Conservation (phyloP, 2,797 vertebrate species). For the Nannoperca australis region DNA sequence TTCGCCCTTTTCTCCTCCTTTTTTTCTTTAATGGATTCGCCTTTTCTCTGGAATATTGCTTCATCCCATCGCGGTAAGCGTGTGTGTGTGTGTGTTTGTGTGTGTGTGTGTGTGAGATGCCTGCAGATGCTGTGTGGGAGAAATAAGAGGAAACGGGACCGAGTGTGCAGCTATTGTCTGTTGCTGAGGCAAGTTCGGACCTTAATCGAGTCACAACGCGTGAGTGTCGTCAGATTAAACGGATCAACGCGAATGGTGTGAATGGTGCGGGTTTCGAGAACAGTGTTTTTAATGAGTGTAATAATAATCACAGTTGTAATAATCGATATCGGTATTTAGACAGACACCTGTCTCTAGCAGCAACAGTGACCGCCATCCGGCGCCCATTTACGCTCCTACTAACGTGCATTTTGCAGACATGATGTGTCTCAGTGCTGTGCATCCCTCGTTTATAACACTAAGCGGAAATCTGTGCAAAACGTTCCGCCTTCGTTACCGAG, state of each 20-base stretch:
- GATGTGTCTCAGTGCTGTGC: not conserved
- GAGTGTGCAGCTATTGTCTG: slow-evolving; percentile 83
- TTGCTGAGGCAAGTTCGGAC: slow-evolving; percentile 76
- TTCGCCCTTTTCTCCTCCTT: slow-evolving; percentile 9
- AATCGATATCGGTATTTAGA: slow-evolving; percentile 52
- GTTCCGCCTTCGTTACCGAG: slow-evolving; percentile 41
- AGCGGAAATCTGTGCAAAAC: slow-evolving; percentile 24
- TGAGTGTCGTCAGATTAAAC: not conserved
- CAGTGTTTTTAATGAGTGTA: slow-evolving; percentile 11
- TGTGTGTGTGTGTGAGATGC: slow-evolving; percentile 52
- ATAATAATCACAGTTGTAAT: too few relatives aligned
- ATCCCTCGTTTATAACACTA: too few relatives aligned
- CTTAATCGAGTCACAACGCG: slow-evolving; percentile 38
- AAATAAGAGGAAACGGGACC: slow-evolving; percentile 43
- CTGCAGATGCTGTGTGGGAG: slow-evolving; percentile 14
- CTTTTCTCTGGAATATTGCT: slow-evolving; percentile 65
- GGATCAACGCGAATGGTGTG: not conserved
- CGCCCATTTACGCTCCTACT: slow-evolving; percentile 17
- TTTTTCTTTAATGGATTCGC: slow-evolving; percentile 76
- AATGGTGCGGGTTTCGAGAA: not conserved
- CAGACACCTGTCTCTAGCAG: slow-evolving; percentile 78
- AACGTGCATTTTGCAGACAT: not conserved
- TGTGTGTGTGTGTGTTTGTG: slow-evolving; percentile 38
- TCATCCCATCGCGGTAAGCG: slow-evolving; percentile 81
- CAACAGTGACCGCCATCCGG: slow-evolving; percentile 70